Evolutionary conservation across 2,797 vertebrate species (phyloP).

Genomic region (Poeciliopsis presidionis): DNA sequence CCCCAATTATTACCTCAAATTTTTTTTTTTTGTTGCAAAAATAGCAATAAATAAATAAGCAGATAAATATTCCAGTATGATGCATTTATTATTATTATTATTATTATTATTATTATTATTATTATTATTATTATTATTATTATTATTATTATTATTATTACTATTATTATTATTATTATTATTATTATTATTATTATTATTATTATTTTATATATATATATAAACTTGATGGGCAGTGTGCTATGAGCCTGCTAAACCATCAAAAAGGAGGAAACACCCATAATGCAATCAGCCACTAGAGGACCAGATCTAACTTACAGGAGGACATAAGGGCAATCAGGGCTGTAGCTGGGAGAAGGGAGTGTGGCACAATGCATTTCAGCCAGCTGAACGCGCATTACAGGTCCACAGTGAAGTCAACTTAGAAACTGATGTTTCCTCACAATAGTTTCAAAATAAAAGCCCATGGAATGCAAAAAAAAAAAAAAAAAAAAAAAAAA

Average conservation of each 20-base stretch:
- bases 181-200: too few relatives aligned
- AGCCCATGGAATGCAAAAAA: background rate
- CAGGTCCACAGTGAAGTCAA: constrained; percentile 34
- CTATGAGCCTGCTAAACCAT: constrained; percentile 8
- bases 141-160: background rate
- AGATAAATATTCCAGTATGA: background rate
- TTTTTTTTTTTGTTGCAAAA: background rate
- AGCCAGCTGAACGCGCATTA: constrained; percentile 56
- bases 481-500: too few relatives aligned
- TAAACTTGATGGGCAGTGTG: constrained; percentile 12
- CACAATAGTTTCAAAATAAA: constrained; percentile 55
- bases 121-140: too few relatives aligned
- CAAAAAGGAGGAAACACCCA: constrained; percentile 44
- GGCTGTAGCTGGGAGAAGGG: constrained; percentile 47
- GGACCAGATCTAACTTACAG: constrained; percentile 39
- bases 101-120: too few relatives aligned
- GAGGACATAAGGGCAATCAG: constrained; percentile 48
- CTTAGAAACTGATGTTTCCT: constrained; percentile 15
- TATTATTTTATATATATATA: background rate
- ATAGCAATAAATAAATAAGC: background rate
- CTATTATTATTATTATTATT: too few relatives aligned
- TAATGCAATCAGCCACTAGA: constrained; percentile 21
- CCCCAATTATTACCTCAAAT: background rate
- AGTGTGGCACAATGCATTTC: constrained; percentile 51
- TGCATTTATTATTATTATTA: background rate